Evolutionary conservation across 2,888 invertebrate genomes (phyloP), one percentile per base, ranked within the genome.

Genomic region (Lapara coniferarum): DNA sequence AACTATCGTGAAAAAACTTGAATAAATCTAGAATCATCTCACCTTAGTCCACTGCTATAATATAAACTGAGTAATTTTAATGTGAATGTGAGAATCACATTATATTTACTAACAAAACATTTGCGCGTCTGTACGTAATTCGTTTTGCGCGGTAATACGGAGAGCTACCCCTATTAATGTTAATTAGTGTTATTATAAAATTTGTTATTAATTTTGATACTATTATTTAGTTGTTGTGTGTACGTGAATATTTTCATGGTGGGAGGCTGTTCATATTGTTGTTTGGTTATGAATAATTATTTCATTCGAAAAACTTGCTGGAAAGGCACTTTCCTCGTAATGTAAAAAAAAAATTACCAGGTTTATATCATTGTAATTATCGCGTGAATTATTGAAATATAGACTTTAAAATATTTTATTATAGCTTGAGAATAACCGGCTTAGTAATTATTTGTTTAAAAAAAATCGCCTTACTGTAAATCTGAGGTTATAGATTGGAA

Each of bases 31-130:
- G 53, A n/a, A 53, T 8, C n/a, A 5, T 3, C n/a, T n/a, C 53
- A 53, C n/a, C 0, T 10, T 44, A 2, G 16, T 16, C 44, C 10
- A 59, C 10, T 46, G 10, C 25, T 7, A 37, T 37, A 56, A 25
- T 16, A n/a, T 12, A 59, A 59, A 46, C 10, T 46, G 44, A 16
- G 16, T 59, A 59, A 59, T 59, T 16, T 44, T 44, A 59, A 44
- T 16, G 16, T n/a, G 59, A 46, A 16, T 44, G 12, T 16, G 59
- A 13, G 57, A 6, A 37, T 58, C 30, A 59, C 59, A 59, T 58
- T 58, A 58, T 59, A 59, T 59, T 59, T 46, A 46, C 46, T 46
- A 46, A 59, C 59, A 59, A 59, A 59, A 59, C 59, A 59, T 46
- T 59, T n/a, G 16, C 46, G 59, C 25, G 56, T 30, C 56, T 25